Evolutionary conservation across 2,888 invertebrate genomes (phyloP), one percentile per base, ranked within the genome.

Genomic region (Lamproptera curius): DNA sequence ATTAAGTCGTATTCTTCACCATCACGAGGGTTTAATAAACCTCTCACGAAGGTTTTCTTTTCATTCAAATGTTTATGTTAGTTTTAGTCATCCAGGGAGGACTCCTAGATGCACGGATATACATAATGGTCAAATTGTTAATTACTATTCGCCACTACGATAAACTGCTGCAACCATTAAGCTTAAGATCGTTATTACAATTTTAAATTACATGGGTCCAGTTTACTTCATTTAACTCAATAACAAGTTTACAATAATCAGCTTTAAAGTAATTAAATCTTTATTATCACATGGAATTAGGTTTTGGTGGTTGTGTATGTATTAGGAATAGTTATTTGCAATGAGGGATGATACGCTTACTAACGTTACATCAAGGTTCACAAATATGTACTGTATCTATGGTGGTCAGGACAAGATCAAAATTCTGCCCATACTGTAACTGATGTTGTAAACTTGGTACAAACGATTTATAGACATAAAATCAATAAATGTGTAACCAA

Each of bases 401-500:
- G 33, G 50, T 47, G 11, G 47, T 52, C 5, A 56, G 20, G 6
- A 55, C 50, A 14, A 55, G 28, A 13, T 57, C 2, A 55, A 26
- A 16, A 47, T 26, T 49, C 40, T 51, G 23, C 31, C 36, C n/a
- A 52, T 43, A 11, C 34, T 9, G 26, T 56, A 53, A 11, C 6
- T 13, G 23, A 55, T 40, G 36, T 23, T 10, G 33, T 58, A 56
- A 1, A 46, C 40, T 46, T 55, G 58, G 6, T 26, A 43, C 4
- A 56, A 11, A 39, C 46, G 50, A 36, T 55, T 54, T 10, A 38
- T 1, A 15, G 46, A 28, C 10, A 53, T 36, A 41, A 56, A 55
- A 39, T 58, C 57, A 11, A 50, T 35, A n/a, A 57, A 33, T 2
- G 46, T 34, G 9, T 50, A 17, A 0, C 55, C 55, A 6, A 58